A percentile compares a stretch with the other conserved stretches of the same genome.
phyloP scores from a whole-genome alignment of 2,888 invertebrate genomes.

The Agriopis marginaria region DNA sequence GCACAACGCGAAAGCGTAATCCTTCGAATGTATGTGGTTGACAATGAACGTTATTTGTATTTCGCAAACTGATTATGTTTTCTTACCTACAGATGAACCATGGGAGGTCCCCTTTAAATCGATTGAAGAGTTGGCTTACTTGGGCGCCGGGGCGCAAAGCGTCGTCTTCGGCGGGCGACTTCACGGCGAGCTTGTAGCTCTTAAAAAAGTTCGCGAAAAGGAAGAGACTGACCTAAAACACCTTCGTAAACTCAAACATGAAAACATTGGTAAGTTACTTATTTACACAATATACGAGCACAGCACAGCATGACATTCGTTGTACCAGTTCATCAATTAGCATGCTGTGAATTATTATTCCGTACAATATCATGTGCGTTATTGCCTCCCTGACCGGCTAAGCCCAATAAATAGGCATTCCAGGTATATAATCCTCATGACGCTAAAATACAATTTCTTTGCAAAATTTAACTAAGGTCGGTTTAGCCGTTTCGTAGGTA shows the following conservation, averaged over 20 bases:
- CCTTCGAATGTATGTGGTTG: too few relatives aligned
- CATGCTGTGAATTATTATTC: background rate
- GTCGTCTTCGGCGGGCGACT: slow-evolving; percentile 18
- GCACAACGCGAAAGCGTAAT: too few relatives aligned
- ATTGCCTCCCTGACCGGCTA: too few relatives aligned
- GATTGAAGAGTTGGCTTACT: slow-evolving; percentile 6
- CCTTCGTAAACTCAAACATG: slow-evolving; percentile 21
- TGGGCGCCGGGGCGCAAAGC: slow-evolving; percentile 25
- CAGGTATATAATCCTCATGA: too few relatives aligned
- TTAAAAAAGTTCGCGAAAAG: slow-evolving; percentile 49
- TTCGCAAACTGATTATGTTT: background rate
- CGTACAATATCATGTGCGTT: too few relatives aligned
- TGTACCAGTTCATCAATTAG: background rate
- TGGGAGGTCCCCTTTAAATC: slow-evolving; percentile 13
- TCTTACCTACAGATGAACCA: slow-evolving; percentile 5
- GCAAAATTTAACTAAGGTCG: too few relatives aligned
- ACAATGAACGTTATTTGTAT: background rate
- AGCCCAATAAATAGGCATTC: too few relatives aligned
- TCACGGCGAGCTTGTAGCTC: slow-evolving; percentile 17
- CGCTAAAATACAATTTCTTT: background rate
- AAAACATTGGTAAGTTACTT: slow-evolving; percentile 21
- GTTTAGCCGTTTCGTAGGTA: too few relatives aligned
- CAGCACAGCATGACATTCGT: background rate
- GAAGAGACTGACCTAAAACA: slow-evolving; percentile 39
- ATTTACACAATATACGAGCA: background rate